Conservation (phyloP, 2,113 vertebrate species). For the Hyla sarda region DNA sequence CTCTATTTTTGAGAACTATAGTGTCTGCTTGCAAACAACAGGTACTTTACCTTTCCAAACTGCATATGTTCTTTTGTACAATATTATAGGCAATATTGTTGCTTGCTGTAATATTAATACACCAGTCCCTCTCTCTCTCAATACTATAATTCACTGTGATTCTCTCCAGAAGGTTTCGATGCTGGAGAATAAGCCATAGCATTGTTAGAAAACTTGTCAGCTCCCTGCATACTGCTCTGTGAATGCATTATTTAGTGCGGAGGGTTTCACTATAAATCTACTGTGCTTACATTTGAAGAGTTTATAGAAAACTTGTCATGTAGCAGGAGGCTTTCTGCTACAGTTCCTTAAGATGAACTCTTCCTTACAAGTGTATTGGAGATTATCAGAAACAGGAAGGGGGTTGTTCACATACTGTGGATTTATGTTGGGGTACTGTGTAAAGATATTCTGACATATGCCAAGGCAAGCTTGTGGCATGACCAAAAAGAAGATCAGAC, state of each 20-base stretch:
- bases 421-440: too few relatives aligned
- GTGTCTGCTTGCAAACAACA: neutral
- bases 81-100: neutral
- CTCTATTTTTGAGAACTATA: too few relatives aligned
- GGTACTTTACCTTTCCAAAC: neutral
- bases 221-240: neutral
- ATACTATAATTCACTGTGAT: constrained; percentile 6
- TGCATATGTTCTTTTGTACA: neutral
- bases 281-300: constrained; percentile 12
- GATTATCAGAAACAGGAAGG: too few relatives aligned
- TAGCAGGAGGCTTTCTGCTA: neutral
- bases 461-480: too few relatives aligned
- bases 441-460: too few relatives aligned
- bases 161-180: constrained; percentile 10
- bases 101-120: neutral
- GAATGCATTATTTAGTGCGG: constrained; percentile 10
- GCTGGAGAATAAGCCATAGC: constrained; percentile 3
- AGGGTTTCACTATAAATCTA: neutral
- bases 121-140: neutral
- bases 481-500: too few relatives aligned
- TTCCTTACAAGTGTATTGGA: too few relatives aligned
- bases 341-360: neutral
- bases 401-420: too few relatives aligned
- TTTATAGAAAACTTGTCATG: neutral
- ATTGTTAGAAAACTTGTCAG: constrained; percentile 40